Percentiles rank a stretch among this genome's conserved stretches.
phyloP scores from a whole-genome alignment of 2,797 vertebrate species.

The Chaetophractus vellerosus region DNA sequence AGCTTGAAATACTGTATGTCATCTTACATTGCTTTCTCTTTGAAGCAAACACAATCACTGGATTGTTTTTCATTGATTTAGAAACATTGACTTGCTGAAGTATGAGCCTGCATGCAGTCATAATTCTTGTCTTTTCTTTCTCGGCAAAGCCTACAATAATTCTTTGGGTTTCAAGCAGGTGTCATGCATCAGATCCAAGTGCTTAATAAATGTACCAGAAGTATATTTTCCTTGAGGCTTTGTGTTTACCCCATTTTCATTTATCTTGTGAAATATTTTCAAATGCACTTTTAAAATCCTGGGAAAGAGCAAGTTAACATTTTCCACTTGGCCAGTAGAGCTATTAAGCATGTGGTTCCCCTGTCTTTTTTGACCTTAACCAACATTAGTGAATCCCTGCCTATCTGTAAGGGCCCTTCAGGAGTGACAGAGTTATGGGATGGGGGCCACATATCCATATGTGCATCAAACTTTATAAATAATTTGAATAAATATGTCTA shows the following conservation, averaged over 20 bases:
- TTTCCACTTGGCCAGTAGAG: constrained; percentile 77
- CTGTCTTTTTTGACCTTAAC: constrained; percentile 75
- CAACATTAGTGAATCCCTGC: constrained; percentile 45
- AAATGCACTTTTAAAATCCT: constrained; percentile 75
- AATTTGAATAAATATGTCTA: constrained; percentile 66
- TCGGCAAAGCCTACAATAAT: constrained; percentile 78
- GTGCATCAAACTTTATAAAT: not conserved
- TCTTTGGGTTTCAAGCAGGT: constrained; percentile 82
- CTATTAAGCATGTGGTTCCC: not conserved
- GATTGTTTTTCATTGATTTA: constrained; percentile 85
- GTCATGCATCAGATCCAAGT: constrained; percentile 79
- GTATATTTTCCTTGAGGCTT: constrained; percentile 80
- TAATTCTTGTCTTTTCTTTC: constrained; percentile 80
- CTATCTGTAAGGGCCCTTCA: constrained; percentile 4
- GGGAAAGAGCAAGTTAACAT: constrained; percentile 78
- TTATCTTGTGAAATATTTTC: constrained; percentile 81
- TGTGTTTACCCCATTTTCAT: constrained; percentile 79
- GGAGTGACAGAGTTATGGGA: constrained; percentile 24
- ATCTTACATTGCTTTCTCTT: constrained; percentile 82
- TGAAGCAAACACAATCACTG: constrained; percentile 83
- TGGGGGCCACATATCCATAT: constrained; percentile 23
- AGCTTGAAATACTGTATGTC: constrained; percentile 84
- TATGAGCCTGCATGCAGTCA: constrained; percentile 74
- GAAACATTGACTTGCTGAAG: constrained; percentile 83
- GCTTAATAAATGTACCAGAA: constrained; percentile 83